A percentile compares a stretch with the other conserved stretches of the same genome.
These are phyloP conservation scores for Elmis aenea DNA, from an alignment of 2,888 invertebrate species.

Conservation along the genomic window DNA sequence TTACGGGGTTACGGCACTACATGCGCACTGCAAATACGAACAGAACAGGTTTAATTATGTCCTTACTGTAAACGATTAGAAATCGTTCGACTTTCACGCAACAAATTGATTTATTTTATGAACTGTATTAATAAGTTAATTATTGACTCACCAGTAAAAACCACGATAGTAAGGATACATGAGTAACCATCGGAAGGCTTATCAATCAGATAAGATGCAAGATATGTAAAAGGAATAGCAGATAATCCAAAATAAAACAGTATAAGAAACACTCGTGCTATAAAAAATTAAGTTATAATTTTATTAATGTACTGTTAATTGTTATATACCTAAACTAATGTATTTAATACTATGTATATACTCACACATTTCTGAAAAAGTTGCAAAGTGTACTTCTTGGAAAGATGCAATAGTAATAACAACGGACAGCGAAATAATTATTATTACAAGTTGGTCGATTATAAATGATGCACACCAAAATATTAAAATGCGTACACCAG, in stretches of 20 bases:
- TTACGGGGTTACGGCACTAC: no score
- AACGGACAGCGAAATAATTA: conserved; percentile 53
- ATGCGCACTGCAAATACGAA: no score
- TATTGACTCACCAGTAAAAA: conserved; percentile 70
- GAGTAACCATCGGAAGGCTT: conserved; percentile 74
- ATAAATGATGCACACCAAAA: conserved; percentile 67
- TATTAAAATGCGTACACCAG: conserved; percentile 60
- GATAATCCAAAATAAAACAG: conserved; percentile 66
- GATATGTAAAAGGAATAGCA: conserved; percentile 67
- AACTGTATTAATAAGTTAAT: no score
- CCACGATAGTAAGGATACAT: conserved; percentile 64
- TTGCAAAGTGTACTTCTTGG: conserved; percentile 58
- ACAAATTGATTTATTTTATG: no score
- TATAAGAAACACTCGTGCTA: conserved; percentile 58
- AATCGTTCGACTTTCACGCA: no score
- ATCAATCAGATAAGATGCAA: conserved; percentile 63
- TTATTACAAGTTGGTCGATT: conserved; percentile 63
- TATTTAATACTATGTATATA: no score
- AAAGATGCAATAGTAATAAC: conserved; percentile 61
- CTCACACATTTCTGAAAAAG: conserved; percentile 53
- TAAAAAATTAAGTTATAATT: no score
- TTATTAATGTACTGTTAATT: no score
- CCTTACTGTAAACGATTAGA: no score
- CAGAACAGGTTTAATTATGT: no score
- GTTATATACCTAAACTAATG: no score